Percentiles rank a stretch among this genome's conserved stretches.
Evolutionary conservation across 2,888 invertebrate genomes (phyloP).

Genomic region (Mesoligia furuncula): DNA sequence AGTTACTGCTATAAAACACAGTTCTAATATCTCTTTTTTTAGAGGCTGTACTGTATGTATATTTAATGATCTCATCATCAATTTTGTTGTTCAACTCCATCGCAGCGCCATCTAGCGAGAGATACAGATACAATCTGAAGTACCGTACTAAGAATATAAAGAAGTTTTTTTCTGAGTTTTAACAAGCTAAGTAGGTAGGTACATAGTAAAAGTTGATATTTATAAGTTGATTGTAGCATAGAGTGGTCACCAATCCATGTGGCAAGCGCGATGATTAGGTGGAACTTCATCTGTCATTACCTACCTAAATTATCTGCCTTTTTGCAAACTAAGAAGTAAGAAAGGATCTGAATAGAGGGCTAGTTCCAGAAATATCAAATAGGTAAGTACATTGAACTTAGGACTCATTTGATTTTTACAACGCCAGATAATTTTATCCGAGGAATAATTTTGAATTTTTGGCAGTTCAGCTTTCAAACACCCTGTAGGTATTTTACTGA

Average conservation of each 20-base stretch:
- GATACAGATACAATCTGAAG: background rate
- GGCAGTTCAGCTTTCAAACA: too few relatives aligned
- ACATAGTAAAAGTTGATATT: background rate
- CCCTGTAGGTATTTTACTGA: background rate
- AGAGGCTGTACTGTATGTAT: background rate
- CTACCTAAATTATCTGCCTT: too few relatives aligned
- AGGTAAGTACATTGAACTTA: too few relatives aligned
- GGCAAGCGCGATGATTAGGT: background rate
- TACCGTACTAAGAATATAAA: background rate
- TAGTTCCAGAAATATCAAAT: too few relatives aligned
- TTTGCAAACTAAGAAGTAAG: too few relatives aligned
- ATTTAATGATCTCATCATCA: slow-evolving; percentile 26
- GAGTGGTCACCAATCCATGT: background rate
- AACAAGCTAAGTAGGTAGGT: background rate
- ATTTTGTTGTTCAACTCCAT: slow-evolving; percentile 19
- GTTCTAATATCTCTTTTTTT: slow-evolving; percentile 1
- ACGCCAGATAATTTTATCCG: too few relatives aligned
- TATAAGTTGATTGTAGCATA: background rate
- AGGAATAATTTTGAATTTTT: too few relatives aligned
- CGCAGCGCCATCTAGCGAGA: slow-evolving; percentile 44
- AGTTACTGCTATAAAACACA: slow-evolving; percentile 24
- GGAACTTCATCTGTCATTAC: too few relatives aligned
- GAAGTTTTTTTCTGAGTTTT: background rate
- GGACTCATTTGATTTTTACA: too few relatives aligned
- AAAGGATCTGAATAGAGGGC: too few relatives aligned